These are phyloP conservation scores for Periophthalmodon schlosseri DNA, from an alignment of 2,113 vertebrate species.

Conservation along the genomic window DNA sequence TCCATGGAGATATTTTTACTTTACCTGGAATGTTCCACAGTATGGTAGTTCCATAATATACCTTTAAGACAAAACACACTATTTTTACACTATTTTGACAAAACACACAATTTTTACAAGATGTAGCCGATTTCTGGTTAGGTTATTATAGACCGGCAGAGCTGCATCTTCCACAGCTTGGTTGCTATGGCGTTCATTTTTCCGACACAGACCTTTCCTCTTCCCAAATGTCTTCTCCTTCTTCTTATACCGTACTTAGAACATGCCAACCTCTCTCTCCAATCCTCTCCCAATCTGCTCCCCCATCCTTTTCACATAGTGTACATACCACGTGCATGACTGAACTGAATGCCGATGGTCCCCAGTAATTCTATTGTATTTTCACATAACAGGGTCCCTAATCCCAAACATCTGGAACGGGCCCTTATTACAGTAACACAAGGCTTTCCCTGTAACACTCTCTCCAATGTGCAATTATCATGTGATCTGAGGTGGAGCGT, in stretches of 20 bases:
- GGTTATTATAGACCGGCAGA: conserved; percentile 40
- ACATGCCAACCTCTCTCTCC: conserved; percentile 45
- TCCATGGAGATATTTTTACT: too few relatives aligned
- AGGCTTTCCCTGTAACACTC: conserved; percentile 47
- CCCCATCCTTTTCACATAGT: conserved; percentile 25
- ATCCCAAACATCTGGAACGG: conserved; percentile 66
- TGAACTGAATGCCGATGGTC: conserved; percentile 49
- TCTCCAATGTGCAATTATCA: conserved; percentile 58
- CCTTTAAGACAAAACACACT: too few relatives aligned
- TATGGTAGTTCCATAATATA: too few relatives aligned
- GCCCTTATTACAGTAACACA: conserved; percentile 55
- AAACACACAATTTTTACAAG: too few relatives aligned
- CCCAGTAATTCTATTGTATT: conserved; percentile 54
- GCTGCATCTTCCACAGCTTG: conserved; percentile 50
- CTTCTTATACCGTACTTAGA: conserved; percentile 26
- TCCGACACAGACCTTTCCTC: conserved; percentile 53
- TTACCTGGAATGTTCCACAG: too few relatives aligned
- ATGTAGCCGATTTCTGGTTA: conserved; percentile 3
- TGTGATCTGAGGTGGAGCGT: conserved; percentile 56
- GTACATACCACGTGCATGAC: conserved; percentile 58
- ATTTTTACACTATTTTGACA: too few relatives aligned
- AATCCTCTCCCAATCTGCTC: conserved; percentile 49
- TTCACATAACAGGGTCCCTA: conserved; percentile 57
- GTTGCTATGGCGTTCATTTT: conserved; percentile 61
- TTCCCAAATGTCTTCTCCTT: conserved; percentile 51